Evolutionary conservation across 2,113 vertebrate genomes (phyloP), one percentile per base, ranked within the genome.

Genomic region (Rhombomys opimus): DNA sequence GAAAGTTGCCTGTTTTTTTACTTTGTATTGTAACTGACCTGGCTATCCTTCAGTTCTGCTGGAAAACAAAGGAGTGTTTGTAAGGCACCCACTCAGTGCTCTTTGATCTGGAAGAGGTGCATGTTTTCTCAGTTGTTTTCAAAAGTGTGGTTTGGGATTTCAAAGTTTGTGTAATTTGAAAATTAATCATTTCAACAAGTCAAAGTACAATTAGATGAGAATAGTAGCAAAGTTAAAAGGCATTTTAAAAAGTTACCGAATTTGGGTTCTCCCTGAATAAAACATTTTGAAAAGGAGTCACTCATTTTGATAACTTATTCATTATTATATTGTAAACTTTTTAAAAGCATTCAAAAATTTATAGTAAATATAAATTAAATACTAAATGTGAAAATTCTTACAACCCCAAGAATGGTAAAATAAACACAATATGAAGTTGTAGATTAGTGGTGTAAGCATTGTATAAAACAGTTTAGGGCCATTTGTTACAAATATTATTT

Each of bases 191-290:
- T 94, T 81, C 91, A 93, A 77, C 80, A 11, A 93, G 10, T 89
- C 68, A 96, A 90, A 13, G 7, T 85, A 46, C 72, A 91, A 89
- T 75, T 97, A 90, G 59, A 91, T 70, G 91, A 75, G 95, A 75
- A 91, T 68, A 94, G 25, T 77, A 94, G 32, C 54, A 78, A 93
- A 89, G 32, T 54, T 93, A 61, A 95, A 97, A 94, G 6, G 67
- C 95, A 96, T 41, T 46, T 46, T 61, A 7, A 84, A 81, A 80
- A 65, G 32, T 52, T 85, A 76, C 65, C 72, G 38, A 86, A 85
- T 91, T 96, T 91, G 12, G 13, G 2, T 95, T 90, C 87, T 22
- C 7, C 91, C 17, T 32, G 27, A 93, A 85, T 92, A 86, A 95
- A 78, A 59, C 2, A 65, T 17, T 85, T 89, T 85, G 93, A 10